phyloP scores from a whole-genome alignment of 2,888 invertebrate species.

The Chirona hameri region DNA sequence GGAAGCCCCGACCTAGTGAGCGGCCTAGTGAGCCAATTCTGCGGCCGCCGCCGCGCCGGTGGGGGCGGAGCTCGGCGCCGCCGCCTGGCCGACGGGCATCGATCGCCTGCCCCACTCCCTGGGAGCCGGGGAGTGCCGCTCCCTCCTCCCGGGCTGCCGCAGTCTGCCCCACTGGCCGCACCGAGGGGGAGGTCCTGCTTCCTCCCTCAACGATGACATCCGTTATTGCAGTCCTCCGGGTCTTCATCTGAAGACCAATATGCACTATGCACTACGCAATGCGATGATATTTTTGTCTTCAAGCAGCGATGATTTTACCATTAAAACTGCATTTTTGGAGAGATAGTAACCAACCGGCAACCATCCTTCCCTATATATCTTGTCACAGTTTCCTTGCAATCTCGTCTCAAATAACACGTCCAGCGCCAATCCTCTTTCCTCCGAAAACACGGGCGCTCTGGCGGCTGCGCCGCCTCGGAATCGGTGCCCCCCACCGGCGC shows the following conservation, averaged over 20 bases:
- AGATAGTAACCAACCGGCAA: no score
- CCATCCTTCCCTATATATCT: no score
- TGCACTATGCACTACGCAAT: no score
- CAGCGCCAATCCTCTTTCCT: no score
- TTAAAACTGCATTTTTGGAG: no score
- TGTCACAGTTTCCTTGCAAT: no score
- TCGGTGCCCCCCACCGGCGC: background rate
- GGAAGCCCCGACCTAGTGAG: background rate
- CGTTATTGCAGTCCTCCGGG: background rate
- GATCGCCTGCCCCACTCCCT: background rate
- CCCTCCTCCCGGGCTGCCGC: no score
- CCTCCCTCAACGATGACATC: background rate
- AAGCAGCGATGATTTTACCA: no score
- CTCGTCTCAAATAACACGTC: no score
- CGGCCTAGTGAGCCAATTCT: slow-evolving; percentile 1
- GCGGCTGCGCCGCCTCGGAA: background rate
- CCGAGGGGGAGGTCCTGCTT: background rate
- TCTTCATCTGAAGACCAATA: no score
- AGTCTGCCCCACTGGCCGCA: background rate
- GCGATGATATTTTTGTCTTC: no score
- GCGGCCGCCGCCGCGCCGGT: background rate
- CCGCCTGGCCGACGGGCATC: background rate
- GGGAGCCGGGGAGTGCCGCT: background rate
- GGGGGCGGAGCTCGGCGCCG: background rate
- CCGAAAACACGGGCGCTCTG: background rate